Base-by-base conservation (phyloP, 2,113 vertebrate genomes). In the Ardeotis arabs region DNA sequence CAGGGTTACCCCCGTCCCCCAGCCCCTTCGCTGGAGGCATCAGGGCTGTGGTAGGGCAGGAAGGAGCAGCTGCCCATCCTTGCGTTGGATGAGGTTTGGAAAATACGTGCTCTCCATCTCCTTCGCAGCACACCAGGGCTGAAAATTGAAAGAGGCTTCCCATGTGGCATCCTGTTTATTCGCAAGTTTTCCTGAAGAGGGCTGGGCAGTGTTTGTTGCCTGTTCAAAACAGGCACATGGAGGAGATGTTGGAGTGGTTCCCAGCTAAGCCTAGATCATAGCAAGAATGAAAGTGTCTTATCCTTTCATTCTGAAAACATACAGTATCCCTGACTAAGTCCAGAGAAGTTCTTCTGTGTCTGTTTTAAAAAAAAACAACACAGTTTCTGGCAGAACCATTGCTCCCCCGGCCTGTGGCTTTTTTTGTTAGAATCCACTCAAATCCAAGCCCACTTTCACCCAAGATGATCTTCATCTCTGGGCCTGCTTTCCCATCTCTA, bases 101-200 rank as follows among this genome's bases (percentile, higher is more conserved):
- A 68, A 16, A 49, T 9, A 19, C 2, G 11, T 72, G 64, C 59
- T 56, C 58, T 69, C 53, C 56, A 4, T 16, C 45, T 22, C 56
- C n/a, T 14, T 22, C 1, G 4, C 81, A 76, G 44, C 55, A 52
- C 45, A 9, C 16, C 17, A 27, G 55, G 28, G 75, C 49, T 88
- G 70, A 28, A 3, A 24, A 45, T 4, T 6, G 19, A 69, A 58
- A 1, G 16, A 8, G 22, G 7, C 3, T 93, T 20, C 13, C 41
- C 8, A 2, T 1, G 63, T 14, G 28, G 27, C 31, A 23, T 33
- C 67, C 31, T 1, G 0, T 18, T 73, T 31, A 11, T 55, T 28
- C 47, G n/a, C 49, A 23, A 5, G 31, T 37, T 73, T 35, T 69
- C 79, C 88, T 44, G 53, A 33, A 14, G 76, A 78, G 76, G 68